Evolutionary conservation across 2,113 vertebrate species (phyloP).

Genomic region (Perca fluviatilis): DNA sequence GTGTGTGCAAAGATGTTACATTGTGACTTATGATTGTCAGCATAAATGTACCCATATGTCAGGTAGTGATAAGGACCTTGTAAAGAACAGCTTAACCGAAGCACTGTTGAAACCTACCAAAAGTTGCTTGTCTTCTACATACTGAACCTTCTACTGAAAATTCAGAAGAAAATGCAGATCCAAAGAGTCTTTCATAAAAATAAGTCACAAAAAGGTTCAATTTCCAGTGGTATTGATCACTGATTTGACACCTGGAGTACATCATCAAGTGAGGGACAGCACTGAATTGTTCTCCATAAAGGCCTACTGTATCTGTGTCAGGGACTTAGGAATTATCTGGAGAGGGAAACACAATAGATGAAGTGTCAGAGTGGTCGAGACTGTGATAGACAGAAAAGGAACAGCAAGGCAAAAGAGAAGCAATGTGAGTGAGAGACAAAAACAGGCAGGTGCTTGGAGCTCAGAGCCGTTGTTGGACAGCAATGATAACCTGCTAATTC

Average conservation of each 20-base stretch:
- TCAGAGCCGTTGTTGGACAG: conserved; percentile 1
- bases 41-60: conserved; percentile 8
- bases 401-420: background rate
- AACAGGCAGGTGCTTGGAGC: conserved; percentile 25
- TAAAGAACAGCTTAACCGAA: background rate
- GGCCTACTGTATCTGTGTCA: conserved; percentile 37
- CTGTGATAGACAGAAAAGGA: conserved; percentile 31
- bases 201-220: too few relatives aligned
- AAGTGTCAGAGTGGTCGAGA: conserved; percentile 8
- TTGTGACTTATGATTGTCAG: conserved; percentile 4
- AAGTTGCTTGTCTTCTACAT: background rate
- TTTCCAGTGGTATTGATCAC: too few relatives aligned
- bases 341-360: conserved; percentile 33
- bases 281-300: conserved; percentile 26
- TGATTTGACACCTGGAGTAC: background rate
- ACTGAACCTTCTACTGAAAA: background rate
- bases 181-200: background rate
- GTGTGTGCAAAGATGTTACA: conserved; percentile 12
- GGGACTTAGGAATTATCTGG: conserved; percentile 38
- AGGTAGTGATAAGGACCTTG: conserved; percentile 14
- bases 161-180: background rate
- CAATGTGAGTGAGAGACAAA: conserved; percentile 22
- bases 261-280: conserved; percentile 31
- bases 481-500: conserved; percentile 31
- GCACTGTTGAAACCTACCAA: background rate